phyloP scores from a whole-genome alignment of 2,888 invertebrate genomes.

The Ormia ochracea region DNA sequence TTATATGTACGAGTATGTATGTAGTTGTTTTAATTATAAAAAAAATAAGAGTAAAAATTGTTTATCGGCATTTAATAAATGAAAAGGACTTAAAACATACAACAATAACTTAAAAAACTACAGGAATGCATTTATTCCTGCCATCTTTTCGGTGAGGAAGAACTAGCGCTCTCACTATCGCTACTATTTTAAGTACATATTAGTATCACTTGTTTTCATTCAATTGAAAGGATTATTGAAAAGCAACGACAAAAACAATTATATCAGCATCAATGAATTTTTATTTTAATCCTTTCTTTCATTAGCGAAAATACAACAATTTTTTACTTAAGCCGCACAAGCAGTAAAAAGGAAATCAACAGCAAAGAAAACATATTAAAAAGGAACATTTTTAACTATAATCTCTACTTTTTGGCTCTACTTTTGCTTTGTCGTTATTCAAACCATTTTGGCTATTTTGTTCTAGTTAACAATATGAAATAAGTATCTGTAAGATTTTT shows the following conservation, averaged over 20 bases:
- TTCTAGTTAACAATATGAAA: slow-evolving; percentile 6
- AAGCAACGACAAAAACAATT: slow-evolving; percentile 18
- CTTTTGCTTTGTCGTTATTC: neutral
- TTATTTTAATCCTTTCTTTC: slow-evolving; percentile 55
- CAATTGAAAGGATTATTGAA: slow-evolving; percentile 53
- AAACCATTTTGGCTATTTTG: slow-evolving; percentile 25
- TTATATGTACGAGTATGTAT: neutral
- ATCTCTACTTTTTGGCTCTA: slow-evolving; percentile 11
- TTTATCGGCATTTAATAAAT: slow-evolving; percentile 44
- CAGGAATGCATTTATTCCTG: slow-evolving; percentile 17
- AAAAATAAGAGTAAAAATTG: slow-evolving; percentile 5
- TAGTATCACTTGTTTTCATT: slow-evolving; percentile 35
- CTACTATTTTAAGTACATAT: slow-evolving; percentile 2
- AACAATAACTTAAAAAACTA: neutral
- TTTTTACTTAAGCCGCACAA: slow-evolving; percentile 31
- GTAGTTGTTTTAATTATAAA: slow-evolving; percentile 15
- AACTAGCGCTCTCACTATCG: neutral
- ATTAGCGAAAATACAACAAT: slow-evolving; percentile 37
- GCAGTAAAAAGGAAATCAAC: neutral
- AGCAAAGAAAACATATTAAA: slow-evolving; percentile 10
- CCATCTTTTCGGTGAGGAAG: neutral
- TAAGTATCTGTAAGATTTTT: slow-evolving; percentile 14
- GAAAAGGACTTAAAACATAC: slow-evolving; percentile 30
- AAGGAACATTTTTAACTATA: slow-evolving; percentile 42
- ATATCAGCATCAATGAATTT: slow-evolving; percentile 26